phyloP scores from a whole-genome alignment of 2,797 vertebrate genomes.

The Basileuterus tristriatus region DNA sequence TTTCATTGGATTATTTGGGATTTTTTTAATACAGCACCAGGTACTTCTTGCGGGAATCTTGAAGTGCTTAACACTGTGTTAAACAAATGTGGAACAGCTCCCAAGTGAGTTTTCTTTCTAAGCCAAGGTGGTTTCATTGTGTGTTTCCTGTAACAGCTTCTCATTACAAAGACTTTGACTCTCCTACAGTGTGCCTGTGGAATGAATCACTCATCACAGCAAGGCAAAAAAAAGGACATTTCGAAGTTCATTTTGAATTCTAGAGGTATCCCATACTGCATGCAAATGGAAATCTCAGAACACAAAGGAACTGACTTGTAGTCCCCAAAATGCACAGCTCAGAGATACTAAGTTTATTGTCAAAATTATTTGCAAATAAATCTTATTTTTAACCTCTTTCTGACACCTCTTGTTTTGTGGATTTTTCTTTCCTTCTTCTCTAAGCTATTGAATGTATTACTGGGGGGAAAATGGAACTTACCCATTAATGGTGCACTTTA shows the following conservation, averaged over 20 bases:
- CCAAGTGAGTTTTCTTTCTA: not conserved
- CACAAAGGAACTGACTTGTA: not conserved
- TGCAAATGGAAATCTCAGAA: not conserved
- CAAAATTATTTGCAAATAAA: conserved; percentile 64
- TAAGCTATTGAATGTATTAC: not conserved
- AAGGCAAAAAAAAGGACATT: conserved; percentile 7
- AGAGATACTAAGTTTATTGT: conserved; percentile 32
- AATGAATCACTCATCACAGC: not conserved
- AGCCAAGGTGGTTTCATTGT: not conserved
- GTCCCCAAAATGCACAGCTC: not conserved
- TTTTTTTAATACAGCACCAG: not conserved
- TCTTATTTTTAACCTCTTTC: conserved; percentile 55
- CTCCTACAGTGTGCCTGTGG: not conserved
- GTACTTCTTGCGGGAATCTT: not conserved
- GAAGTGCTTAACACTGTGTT: not conserved
- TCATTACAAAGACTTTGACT: not conserved
- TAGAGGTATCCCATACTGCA: not conserved
- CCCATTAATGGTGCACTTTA: not conserved
- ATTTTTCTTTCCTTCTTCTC: not conserved
- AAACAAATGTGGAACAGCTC: not conserved
- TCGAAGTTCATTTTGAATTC: not conserved
- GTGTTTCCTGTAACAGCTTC: not conserved
- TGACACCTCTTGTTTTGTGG: not conserved
- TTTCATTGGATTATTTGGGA: not conserved
- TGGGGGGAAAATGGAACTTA: not conserved